Conservation (phyloP, 2,113 vertebrate genomes). For the Dasyprocta punctata region DNA sequence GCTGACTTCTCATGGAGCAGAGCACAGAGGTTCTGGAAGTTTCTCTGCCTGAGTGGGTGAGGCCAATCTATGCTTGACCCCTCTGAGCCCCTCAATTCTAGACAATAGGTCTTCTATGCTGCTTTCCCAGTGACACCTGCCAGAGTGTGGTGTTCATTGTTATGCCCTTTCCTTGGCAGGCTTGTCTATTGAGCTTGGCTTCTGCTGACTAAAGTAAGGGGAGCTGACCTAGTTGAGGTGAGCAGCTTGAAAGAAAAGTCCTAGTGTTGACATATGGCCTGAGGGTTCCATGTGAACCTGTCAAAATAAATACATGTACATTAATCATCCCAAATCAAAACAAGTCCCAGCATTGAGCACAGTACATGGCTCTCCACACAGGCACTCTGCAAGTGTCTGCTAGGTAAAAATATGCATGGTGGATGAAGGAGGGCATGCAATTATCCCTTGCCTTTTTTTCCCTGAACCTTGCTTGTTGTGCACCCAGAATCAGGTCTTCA, state of each 20-base stretch:
- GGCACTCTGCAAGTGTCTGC: not conserved
- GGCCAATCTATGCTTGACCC: constrained; percentile 46
- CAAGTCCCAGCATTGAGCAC: constrained; percentile 52
- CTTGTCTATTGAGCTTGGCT: constrained; percentile 77
- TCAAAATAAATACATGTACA: constrained; percentile 70
- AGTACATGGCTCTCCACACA: not conserved
- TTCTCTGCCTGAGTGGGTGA: not conserved
- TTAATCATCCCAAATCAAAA: constrained; percentile 65
- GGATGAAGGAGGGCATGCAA: not conserved
- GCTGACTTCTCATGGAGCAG: not conserved
- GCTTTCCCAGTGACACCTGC: constrained; percentile 55
- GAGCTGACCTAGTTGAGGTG: constrained; percentile 74
- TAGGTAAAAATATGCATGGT: not conserved
- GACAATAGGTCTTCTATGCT: constrained; percentile 73
- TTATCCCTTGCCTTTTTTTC: constrained; percentile 18
- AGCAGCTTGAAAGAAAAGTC: constrained; percentile 72
- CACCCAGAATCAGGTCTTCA: not conserved
- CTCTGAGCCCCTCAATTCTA: constrained; percentile 46
- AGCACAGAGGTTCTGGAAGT: not conserved
- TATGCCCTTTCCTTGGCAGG: constrained; percentile 62
- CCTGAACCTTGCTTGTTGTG: not conserved
- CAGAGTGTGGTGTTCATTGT: constrained; percentile 30
- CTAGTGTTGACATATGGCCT: constrained; percentile 63
- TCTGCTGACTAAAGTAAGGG: constrained; percentile 73
- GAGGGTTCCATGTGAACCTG: constrained; percentile 71